These are phyloP conservation scores for Agrypnia vestita DNA, from an alignment of 1,140 invertebrate genomes.

Conservation along the genomic window DNA sequence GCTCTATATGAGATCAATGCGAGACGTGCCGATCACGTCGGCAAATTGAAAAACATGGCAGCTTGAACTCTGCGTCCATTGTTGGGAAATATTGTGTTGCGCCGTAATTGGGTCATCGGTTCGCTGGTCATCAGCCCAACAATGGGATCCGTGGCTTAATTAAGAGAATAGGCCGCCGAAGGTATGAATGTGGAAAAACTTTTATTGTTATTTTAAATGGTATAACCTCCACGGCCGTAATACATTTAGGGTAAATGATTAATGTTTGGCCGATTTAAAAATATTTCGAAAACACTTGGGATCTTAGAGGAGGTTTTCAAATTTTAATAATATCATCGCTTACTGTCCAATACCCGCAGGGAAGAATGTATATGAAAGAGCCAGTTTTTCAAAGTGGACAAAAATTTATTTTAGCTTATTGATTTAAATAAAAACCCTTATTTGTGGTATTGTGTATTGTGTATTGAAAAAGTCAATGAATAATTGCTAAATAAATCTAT, in stretches of 20 bases:
- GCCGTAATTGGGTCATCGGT: constrained; percentile 27
- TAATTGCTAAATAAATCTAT: too few relatives aligned
- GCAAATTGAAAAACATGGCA: constrained; percentile 29
- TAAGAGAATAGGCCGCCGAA: background rate
- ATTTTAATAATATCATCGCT: too few relatives aligned
- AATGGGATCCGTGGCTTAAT: constrained; percentile 22
- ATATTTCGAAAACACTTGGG: too few relatives aligned
- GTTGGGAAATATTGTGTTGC: background rate
- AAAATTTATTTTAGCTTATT: too few relatives aligned
- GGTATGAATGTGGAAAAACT: constrained; percentile 3
- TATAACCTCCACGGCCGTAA: background rate
- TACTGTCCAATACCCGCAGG: too few relatives aligned
- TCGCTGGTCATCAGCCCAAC: constrained; percentile 29
- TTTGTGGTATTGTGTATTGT: too few relatives aligned
- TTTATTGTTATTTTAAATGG: constrained; percentile 21
- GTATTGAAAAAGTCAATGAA: too few relatives aligned
- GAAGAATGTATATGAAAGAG: too few relatives aligned
- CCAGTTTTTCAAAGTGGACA: too few relatives aligned
- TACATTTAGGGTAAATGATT: background rate
- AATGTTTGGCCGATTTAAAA: background rate
- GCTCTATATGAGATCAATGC: constrained; percentile 27
- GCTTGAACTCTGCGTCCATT: constrained; percentile 9
- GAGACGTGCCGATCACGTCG: constrained; percentile 32
- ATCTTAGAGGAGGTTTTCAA: too few relatives aligned
- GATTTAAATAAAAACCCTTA: too few relatives aligned